Evolutionary conservation across 2,888 invertebrate species (phyloP).

Genomic region (Melanchra persicariae): DNA sequence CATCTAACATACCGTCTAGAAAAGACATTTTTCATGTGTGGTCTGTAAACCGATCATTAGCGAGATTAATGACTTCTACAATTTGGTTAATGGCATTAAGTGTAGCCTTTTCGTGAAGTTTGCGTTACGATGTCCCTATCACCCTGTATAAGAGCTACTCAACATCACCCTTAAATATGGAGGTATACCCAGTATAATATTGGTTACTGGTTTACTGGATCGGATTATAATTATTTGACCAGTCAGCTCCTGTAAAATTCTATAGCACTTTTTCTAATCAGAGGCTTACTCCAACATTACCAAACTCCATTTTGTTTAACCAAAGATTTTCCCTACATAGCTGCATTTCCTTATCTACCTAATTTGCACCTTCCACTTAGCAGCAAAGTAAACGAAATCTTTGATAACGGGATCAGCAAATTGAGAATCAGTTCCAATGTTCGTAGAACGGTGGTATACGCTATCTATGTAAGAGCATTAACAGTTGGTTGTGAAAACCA

Average conservation of each 20-base stretch:
- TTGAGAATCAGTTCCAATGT: conserved; percentile 49
- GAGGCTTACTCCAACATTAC: not conserved
- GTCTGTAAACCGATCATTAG: too few relatives aligned
- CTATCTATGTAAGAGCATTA: conserved; percentile 25
- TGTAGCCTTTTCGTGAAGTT: too few relatives aligned
- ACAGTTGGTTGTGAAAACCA: conserved; percentile 31
- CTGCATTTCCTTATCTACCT: conserved; percentile 54
- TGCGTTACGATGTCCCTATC: too few relatives aligned
- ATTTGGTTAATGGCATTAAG: too few relatives aligned
- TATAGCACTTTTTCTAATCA: not conserved
- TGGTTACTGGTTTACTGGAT: too few relatives aligned
- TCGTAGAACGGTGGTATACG: conserved; percentile 10
- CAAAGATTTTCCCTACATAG: not conserved
- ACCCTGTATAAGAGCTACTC: too few relatives aligned
- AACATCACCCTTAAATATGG: too few relatives aligned
- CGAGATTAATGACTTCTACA: too few relatives aligned
- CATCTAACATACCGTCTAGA: too few relatives aligned
- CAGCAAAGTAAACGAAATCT: conserved; percentile 22
- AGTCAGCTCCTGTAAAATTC: not conserved
- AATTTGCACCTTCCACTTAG: conserved; percentile 48
- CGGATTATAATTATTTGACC: not conserved
- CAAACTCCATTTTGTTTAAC: conserved; percentile 12
- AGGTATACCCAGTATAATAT: too few relatives aligned
- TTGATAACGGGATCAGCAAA: conserved; percentile 44
- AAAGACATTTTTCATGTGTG: too few relatives aligned